These are phyloP conservation scores for Argyresthia goedartella DNA, from an alignment of 2,888 invertebrate species.

Conservation along the genomic window DNA sequence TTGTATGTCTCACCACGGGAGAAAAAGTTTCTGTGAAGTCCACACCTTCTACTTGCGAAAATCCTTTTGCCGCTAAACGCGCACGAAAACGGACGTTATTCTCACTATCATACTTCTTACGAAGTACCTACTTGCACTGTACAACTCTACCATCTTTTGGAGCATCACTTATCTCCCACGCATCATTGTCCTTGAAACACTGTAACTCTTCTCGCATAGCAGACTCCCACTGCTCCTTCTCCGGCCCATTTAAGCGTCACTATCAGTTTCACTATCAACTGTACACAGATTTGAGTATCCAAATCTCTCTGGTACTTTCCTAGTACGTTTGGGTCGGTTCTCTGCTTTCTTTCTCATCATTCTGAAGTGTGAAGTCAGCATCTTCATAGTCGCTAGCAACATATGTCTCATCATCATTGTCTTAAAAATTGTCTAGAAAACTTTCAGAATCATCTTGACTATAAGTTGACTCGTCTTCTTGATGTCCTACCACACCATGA, in stretches of 20 bases:
- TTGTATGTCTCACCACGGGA: slow-evolving; percentile 9
- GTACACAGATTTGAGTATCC: neutral
- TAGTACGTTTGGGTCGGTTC: neutral
- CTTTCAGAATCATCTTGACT: neutral
- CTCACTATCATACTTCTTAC: slow-evolving; percentile 7
- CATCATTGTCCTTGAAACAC: slow-evolving; percentile 1
- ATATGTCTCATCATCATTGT: neutral
- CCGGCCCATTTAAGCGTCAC: slow-evolving; percentile 7
- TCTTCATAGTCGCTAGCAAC: neutral
- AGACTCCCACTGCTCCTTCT: slow-evolving; percentile 4
- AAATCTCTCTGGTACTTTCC: neutral
- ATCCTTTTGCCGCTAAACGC: slow-evolving; percentile 7
- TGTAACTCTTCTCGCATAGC: slow-evolving; percentile 4
- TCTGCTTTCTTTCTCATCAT: neutral
- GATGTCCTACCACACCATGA: too few species aligned
- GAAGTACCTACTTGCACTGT: slow-evolving; percentile 4
- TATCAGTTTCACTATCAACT: neutral
- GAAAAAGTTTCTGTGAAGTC: slow-evolving; percentile 11
- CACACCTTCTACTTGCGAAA: slow-evolving; percentile 7
- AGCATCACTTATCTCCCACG: slow-evolving; percentile 6
- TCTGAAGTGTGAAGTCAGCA: neutral
- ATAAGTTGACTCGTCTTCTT: too few species aligned
- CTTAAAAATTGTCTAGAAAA: neutral
- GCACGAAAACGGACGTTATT: slow-evolving; percentile 9
- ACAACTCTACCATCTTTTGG: slow-evolving; percentile 1